phyloP scores from a whole-genome alignment of 2,797 vertebrate species.

The Hydrocynus forskahlii region DNA sequence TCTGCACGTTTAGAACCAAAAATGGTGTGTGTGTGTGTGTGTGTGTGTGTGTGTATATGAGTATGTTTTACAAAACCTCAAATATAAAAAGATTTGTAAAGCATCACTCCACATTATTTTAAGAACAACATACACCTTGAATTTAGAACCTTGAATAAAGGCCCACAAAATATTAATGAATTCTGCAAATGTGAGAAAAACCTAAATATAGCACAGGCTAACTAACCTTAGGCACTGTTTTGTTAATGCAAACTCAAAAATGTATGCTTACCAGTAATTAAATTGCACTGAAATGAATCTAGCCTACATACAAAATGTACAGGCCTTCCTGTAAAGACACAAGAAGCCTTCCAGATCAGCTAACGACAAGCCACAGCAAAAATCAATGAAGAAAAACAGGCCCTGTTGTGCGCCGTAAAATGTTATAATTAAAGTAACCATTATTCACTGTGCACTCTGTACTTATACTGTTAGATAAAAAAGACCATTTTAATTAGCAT shows the following conservation, averaged over 20 bases:
- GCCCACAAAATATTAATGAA: background rate
- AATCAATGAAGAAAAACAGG: background rate
- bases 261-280: no score
- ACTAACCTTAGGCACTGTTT: background rate
- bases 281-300: no score
- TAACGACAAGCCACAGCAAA: background rate
- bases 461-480: slow-evolving; percentile 54
- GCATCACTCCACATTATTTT: no score
- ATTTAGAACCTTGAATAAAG: background rate
- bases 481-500: slow-evolving; percentile 63
- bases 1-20: no score
- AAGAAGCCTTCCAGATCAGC: background rate
- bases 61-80: no score
- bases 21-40: no score
- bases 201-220: background rate
- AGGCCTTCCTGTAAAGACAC: background rate
- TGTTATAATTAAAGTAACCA: background rate
- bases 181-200: background rate
- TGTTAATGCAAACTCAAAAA: background rate
- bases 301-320: background rate
- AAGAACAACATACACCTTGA: no score
- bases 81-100: no score
- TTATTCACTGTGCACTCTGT: background rate
- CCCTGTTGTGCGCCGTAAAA: background rate
- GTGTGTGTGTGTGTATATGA: no score